These are phyloP conservation scores for Ligdia adustata DNA, from an alignment of 2,888 invertebrate genomes.

Conservation along the genomic window DNA sequence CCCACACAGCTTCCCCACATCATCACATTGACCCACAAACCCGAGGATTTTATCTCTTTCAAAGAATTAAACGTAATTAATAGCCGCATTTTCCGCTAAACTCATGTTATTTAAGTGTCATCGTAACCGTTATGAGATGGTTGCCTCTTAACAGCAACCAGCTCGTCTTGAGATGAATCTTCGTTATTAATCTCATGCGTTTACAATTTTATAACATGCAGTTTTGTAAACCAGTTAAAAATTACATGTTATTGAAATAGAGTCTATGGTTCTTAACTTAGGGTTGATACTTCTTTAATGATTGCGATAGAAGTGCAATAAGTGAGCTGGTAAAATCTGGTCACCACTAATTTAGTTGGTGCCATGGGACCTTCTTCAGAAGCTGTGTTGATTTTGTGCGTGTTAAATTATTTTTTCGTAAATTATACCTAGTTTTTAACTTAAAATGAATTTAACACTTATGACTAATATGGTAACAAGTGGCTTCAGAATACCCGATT, in stretches of 20 bases:
- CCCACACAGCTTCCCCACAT: neutral
- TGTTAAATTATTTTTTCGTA: slow-evolving; percentile 4
- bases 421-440: too few species aligned
- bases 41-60: slow-evolving; percentile 46
- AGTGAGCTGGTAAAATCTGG: neutral
- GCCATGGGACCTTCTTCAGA: slow-evolving; percentile 20
- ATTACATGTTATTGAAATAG: too few species aligned
- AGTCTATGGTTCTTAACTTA: too few species aligned
- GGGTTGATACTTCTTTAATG: too few species aligned
- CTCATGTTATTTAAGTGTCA: slow-evolving; percentile 53
- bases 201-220: slow-evolving; percentile 29
- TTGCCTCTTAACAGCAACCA: slow-evolving; percentile 42
- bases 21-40: slow-evolving; percentile 40
- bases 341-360: slow-evolving; percentile 41
- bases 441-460: too few species aligned
- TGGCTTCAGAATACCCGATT: too few species aligned
- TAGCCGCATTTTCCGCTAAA: slow-evolving; percentile 46
- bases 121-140: slow-evolving; percentile 54
- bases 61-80: slow-evolving; percentile 48
- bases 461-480: too few species aligned
- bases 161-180: slow-evolving; percentile 68
- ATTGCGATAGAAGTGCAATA: neutral
- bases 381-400: slow-evolving; percentile 13
- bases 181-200: slow-evolving; percentile 67
- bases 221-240: neutral